A percentile compares a stretch with the other conserved stretches of the same genome.
Conservation (phyloP, 2,113 vertebrate genomes). For the Rhinopomastus cyanomelas region DNA sequence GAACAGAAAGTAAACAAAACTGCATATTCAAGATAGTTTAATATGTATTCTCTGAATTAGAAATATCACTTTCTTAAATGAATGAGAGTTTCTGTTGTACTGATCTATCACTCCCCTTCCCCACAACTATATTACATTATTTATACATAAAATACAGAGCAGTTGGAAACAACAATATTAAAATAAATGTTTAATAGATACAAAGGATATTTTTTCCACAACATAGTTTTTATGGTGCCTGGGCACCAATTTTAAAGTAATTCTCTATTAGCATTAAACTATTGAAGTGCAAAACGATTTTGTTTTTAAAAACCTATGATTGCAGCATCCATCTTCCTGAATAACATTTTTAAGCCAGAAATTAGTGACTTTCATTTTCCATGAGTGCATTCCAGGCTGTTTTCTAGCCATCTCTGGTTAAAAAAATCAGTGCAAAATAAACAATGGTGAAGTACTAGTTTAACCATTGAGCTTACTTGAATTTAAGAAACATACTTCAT, state of each 20-base stretch:
- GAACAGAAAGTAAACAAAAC: conserved; percentile 75
- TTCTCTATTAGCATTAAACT: conserved; percentile 85
- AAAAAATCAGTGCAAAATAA: conserved; percentile 88
- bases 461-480: conserved; percentile 70
- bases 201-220: conserved; percentile 82
- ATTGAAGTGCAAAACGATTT: conserved; percentile 91
- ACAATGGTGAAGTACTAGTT: conserved; percentile 78
- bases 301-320: conserved; percentile 79
- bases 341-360: conserved; percentile 82
- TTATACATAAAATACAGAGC: conserved; percentile 88
- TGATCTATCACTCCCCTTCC: conserved; percentile 77
- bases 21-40: conserved; percentile 89
- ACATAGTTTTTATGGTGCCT: conserved; percentile 79
- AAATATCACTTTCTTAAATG: conserved; percentile 87
- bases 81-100: conserved; percentile 85
- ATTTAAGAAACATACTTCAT: conserved; percentile 75
- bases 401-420: conserved; percentile 72
- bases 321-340: conserved; percentile 90
- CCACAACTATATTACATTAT: conserved; percentile 75
- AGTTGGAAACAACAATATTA: conserved; percentile 90
- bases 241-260: conserved; percentile 82
- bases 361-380: conserved; percentile 74
- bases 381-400: conserved; percentile 79
- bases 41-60: conserved; percentile 92
- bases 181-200: conserved; percentile 94